Conservation (phyloP, 2,113 vertebrate species). For the Ivindomyrus marchei region DNA sequence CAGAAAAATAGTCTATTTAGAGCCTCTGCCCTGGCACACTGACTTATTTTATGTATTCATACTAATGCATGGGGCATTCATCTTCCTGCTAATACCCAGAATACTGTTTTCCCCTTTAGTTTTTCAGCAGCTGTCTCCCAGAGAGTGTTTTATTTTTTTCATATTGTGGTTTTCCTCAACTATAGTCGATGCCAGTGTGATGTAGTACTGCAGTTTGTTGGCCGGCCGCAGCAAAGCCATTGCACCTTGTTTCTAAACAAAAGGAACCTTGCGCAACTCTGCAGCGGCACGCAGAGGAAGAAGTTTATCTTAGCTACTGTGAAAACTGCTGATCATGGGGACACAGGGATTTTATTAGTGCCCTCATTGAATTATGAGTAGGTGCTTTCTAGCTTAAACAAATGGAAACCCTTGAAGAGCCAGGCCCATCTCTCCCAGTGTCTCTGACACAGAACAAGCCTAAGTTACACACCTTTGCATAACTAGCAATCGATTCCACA, state of each 20-base stretch:
- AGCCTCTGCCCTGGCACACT: not conserved
- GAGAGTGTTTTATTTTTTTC: not conserved
- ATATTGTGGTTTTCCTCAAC: not conserved
- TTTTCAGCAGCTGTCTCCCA: not conserved
- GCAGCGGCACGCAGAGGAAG: not conserved
- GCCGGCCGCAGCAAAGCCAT: not conserved
- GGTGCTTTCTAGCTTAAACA: not conserved
- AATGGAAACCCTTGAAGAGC: not conserved
- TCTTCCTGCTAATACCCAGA: not conserved
- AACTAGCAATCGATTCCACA: not conserved
- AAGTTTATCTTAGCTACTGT: not conserved
- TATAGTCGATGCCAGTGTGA: not conserved
- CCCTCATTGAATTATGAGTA: not conserved
- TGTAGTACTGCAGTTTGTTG: not conserved
- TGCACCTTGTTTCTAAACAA: not conserved
- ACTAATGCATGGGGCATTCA: not conserved
- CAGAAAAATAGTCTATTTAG: not conserved
- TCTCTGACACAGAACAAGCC: not conserved
- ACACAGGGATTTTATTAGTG: not conserved
- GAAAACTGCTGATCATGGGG: not conserved
- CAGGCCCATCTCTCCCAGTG: not conserved
- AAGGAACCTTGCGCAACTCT: not conserved
- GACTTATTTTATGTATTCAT: conserved; percentile 12
- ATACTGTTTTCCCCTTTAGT: not conserved
- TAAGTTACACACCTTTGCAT: not conserved